Evolutionary conservation across 2,113 vertebrate species (phyloP), one percentile per base, ranked within the genome.

Genomic region (Varanus salvator): DNA sequence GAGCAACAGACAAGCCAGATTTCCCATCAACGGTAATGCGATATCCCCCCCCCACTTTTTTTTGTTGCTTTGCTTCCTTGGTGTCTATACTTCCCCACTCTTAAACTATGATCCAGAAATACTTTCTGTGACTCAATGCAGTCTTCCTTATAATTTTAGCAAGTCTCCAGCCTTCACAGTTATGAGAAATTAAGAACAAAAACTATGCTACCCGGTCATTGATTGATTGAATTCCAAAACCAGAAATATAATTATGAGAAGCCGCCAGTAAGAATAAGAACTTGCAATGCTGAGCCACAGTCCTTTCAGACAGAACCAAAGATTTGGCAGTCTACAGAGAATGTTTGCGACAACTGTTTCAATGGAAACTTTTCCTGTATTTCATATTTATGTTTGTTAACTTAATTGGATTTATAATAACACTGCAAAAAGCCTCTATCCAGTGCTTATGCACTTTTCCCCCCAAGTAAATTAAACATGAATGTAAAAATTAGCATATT

Each of bases 391-490:
- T 89, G 60, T 69, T 94, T 87, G 48, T 91, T 85, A 91, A 85
- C 19, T 78, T 81, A 90, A 86, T 72, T 90, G 84, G 84, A 80
- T 87, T 78, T 80, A 88, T 87, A 88, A 85, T 80, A 91, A 72
- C 54, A 52, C 14, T 80, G 38, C 1, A 77, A 57, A 86, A 93
- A 74, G 74, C 83, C 50, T 38, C 48, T 34, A 69, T 92, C 60
- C 88, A 90, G 3, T 44, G 87, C 69, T 87, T 91, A 86, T 54
- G 17, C 17, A 76, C 6, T 77, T 87, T 50, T 4, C 14, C 71
- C 1, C 44, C 64, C 64, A 66, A 87, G 83, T 90, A 90, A 90
- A 90, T 90, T 80, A 85, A 12, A 5, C 1, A 93, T 12, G 0
- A 86, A 80, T 80, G 76, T 23, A 91, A 72, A 68, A 84, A 71